These are phyloP conservation scores for Hiodon tergisus DNA, from an alignment of 2,113 vertebrate genomes.

Conservation along the genomic window DNA sequence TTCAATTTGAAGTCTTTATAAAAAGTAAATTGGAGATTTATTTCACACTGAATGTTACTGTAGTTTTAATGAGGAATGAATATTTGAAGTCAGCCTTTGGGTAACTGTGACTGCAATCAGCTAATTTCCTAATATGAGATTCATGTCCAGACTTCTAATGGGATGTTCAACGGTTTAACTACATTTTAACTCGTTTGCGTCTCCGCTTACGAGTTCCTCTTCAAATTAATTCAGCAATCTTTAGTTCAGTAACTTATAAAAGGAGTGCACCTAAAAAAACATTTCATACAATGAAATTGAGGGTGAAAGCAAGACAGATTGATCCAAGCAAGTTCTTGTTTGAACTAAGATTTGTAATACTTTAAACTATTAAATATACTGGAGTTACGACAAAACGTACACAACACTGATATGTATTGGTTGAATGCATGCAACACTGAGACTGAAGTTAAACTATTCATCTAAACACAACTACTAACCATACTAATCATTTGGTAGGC, in stretches of 20 bases:
- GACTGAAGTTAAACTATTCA: no score
- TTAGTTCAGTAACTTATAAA: neutral
- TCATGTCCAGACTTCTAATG: constrained; percentile 68
- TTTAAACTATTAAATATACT: no score
- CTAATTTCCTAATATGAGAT: constrained; percentile 65
- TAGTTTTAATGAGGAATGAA: constrained; percentile 68
- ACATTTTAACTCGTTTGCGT: constrained; percentile 23
- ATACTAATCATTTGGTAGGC: no score
- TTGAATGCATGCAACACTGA: no score
- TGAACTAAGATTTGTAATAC: no score
- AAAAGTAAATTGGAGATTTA: constrained; percentile 55
- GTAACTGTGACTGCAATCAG: constrained; percentile 49
- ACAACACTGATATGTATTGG: no score
- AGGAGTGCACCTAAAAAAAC: neutral
- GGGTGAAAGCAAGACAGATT: neutral
- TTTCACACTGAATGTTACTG: constrained; percentile 64
- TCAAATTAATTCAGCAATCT: constrained; percentile 13
- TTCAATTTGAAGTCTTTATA: constrained; percentile 58
- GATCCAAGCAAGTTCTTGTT: neutral
- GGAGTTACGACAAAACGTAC: no score
- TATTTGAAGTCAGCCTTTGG: constrained; percentile 66
- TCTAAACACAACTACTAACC: no score
- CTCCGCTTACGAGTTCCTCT: constrained; percentile 14
- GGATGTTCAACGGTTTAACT: constrained; percentile 22
- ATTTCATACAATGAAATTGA: neutral